These are phyloP conservation scores for Sebastes paucispinis DNA, from an alignment of 2,797 vertebrate genomes.

Conservation along the genomic window DNA sequence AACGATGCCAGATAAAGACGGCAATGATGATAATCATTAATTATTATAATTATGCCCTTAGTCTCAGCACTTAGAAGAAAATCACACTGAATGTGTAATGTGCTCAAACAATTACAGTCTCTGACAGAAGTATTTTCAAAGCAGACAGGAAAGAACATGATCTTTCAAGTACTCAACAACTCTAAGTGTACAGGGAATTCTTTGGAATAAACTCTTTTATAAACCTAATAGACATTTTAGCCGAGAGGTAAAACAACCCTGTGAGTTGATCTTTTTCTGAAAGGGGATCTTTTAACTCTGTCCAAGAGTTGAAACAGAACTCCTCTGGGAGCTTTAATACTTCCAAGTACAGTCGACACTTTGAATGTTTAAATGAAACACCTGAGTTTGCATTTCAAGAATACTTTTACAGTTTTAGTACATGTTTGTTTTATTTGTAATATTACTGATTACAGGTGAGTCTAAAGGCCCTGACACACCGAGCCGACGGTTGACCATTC, in stretches of 20 bases:
- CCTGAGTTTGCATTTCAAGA: background rate
- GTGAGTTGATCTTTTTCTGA: slow-evolving; percentile 22
- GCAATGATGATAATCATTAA: slow-evolving; percentile 15
- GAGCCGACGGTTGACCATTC: too few relatives aligned
- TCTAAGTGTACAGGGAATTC: slow-evolving; percentile 9
- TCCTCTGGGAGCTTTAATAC: slow-evolving; percentile 5
- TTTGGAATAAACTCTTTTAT: slow-evolving; percentile 7
- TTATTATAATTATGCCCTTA: slow-evolving; percentile 11
- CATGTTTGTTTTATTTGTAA: background rate
- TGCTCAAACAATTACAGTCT: slow-evolving; percentile 1
- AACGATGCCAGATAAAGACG: background rate
- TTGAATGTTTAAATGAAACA: background rate
- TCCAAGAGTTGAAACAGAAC: slow-evolving; percentile 8
- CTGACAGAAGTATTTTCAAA: slow-evolving; percentile 17
- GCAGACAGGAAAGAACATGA: slow-evolving; percentile 29
- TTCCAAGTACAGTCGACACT: background rate
- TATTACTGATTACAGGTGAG: background rate
- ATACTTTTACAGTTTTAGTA: background rate
- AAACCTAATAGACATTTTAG: background rate
- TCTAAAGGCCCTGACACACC: too few relatives aligned
- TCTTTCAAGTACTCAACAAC: background rate
- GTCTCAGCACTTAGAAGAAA: slow-evolving; percentile 12
- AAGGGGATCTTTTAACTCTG: slow-evolving; percentile 19
- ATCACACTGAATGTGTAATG: slow-evolving; percentile 12
- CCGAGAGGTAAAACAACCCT: background rate